A percentile compares a stretch with the other conserved stretches of the same genome.
Evolutionary conservation across 2,797 vertebrate species (phyloP).

Genomic region (Paramormyrops hopkinsi): DNA sequence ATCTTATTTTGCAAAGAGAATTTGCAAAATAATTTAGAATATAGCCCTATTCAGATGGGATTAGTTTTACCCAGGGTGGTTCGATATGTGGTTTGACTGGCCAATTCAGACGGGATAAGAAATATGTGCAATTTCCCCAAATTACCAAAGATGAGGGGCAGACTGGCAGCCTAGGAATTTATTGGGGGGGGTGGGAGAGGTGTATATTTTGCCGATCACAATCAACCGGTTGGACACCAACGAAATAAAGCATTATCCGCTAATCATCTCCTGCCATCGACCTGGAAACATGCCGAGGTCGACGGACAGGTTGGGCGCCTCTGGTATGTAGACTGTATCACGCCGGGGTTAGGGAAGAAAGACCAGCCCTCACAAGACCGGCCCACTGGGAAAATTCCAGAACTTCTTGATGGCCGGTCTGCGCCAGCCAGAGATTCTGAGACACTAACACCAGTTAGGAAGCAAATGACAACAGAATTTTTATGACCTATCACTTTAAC

Average conservation of each 20-base stretch:
- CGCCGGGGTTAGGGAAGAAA: not conserved
- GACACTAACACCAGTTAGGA: not conserved
- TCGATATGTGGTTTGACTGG: not conserved
- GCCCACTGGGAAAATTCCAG: not conserved
- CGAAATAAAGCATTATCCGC: not conserved
- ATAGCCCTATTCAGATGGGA: not conserved
- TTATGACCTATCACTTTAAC: not conserved
- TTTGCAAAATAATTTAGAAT: not conserved
- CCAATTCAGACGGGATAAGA: not conserved
- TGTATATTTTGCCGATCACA: not conserved
- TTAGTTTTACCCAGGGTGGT: not conserved
- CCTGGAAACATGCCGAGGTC: not conserved
- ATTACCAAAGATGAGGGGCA: not conserved
- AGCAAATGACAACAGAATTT: not conserved
- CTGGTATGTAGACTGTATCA: not conserved
- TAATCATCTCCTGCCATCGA: not conserved
- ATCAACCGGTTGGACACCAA: not conserved
- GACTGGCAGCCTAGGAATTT: not conserved
- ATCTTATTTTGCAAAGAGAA: not conserved
- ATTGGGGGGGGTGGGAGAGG: not conserved
- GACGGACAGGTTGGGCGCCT: not conserved
- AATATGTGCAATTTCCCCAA: not conserved
- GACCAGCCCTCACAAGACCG: not conserved
- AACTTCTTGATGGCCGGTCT: not conserved
- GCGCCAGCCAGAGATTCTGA: not conserved